These are phyloP conservation scores for Pseudococcus viburni DNA, from an alignment of 2,888 invertebrate species.

Conservation along the genomic window DNA sequence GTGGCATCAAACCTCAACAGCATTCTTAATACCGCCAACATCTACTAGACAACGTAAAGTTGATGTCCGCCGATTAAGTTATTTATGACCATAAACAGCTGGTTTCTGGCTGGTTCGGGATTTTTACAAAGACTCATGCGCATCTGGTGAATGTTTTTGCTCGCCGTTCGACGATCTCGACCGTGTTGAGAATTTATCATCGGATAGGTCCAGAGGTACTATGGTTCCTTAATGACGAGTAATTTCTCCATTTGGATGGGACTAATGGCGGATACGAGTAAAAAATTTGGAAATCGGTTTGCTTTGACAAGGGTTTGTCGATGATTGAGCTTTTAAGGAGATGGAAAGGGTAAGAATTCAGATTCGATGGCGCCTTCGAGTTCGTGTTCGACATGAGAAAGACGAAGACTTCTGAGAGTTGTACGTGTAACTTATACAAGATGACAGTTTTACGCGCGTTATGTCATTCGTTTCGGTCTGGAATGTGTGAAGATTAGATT, in stretches of 20 bases:
- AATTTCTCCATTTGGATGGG: background rate
- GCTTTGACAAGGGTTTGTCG: no score
- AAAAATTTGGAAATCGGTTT: background rate
- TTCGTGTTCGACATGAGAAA: background rate
- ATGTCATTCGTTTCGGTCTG: conserved; percentile 40
- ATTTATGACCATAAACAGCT: conserved; percentile 64
- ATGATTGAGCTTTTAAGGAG: background rate
- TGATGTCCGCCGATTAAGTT: conserved; percentile 60
- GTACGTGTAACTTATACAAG: conserved; percentile 25
- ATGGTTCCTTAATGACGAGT: background rate
- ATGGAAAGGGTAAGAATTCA: background rate
- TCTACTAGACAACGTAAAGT: conserved; percentile 53
- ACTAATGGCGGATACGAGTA: background rate
- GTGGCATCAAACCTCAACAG: conserved; percentile 62
- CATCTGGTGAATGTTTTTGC: conserved; percentile 49
- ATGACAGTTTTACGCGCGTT: conserved; percentile 50
- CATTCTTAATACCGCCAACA: conserved; percentile 56
- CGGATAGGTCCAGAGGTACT: no score
- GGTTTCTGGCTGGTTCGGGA: conserved; percentile 54
- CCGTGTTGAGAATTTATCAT: background rate
- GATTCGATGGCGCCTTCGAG: background rate
- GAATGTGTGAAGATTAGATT: conserved; percentile 50
- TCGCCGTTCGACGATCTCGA: background rate
- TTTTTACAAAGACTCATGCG: conserved; percentile 50
- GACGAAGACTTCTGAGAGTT: background rate